Evolutionary conservation across 2,113 vertebrate species (phyloP).

Genomic region (Pteronura brasiliensis): DNA sequence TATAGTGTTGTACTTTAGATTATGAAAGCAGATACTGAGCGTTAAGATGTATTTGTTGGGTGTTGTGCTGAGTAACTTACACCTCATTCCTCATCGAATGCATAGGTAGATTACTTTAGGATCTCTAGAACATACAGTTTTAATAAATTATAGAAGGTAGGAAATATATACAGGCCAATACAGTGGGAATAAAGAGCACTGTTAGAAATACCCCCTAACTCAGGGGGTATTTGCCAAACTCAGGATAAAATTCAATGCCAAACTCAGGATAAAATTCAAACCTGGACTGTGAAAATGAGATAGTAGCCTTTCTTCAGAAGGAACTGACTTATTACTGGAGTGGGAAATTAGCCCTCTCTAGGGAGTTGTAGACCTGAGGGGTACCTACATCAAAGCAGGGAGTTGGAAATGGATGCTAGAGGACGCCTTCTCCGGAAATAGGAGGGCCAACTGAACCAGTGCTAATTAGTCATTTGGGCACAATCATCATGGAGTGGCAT

Average conservation of each 20-base stretch:
- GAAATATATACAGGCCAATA: not conserved
- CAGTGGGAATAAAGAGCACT: not conserved
- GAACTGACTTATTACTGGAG: not conserved
- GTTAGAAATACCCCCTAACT: not conserved
- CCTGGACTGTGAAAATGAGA: not conserved
- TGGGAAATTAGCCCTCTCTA: not conserved
- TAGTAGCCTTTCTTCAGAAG: not conserved
- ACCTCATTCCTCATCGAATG: not conserved
- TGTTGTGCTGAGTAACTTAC: not conserved
- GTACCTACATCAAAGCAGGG: rapidly evolving
- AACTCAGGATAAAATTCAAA: not conserved
- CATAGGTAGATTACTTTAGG: not conserved
- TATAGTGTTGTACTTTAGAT: not conserved
- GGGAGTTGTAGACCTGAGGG: not conserved
- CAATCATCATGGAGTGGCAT: not conserved
- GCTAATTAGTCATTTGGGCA: not conserved
- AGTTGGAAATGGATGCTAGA: not conserved
- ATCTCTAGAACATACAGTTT: not conserved
- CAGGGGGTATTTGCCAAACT: not conserved
- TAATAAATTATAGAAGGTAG: not conserved
- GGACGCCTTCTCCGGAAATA: not conserved
- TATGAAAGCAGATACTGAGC: not conserved
- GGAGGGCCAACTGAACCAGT: not conserved
- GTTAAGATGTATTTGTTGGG: not conserved
- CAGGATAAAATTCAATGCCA: not conserved